Conservation (phyloP, 2,888 invertebrate species). For the Diaprepes abbreviatus region DNA sequence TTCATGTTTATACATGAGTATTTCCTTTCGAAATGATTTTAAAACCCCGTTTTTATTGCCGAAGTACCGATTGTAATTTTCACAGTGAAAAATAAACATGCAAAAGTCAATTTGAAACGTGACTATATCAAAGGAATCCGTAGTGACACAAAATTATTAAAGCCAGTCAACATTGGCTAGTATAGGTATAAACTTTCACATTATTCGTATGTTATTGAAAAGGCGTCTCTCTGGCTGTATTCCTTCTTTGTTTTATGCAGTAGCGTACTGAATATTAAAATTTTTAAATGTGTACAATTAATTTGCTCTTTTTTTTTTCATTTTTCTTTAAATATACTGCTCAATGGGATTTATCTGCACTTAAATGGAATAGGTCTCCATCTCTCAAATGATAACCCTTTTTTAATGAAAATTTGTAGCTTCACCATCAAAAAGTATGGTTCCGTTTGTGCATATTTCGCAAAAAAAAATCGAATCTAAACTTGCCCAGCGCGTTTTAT, state of each 20-base stretch:
- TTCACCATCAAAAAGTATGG: no score
- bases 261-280: conserved; percentile 11
- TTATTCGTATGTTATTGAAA: conserved; percentile 27
- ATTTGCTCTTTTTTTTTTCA: no score
- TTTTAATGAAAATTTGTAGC: no score
- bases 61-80: not conserved
- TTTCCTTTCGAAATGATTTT: conserved; percentile 4
- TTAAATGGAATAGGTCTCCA: no score
- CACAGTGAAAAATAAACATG: conserved; percentile 6
- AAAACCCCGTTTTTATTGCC: not conserved
- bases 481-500: no score
- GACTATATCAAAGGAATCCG: conserved; percentile 25
- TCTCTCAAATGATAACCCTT: no score
- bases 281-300: not conserved
- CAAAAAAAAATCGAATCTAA: no score
- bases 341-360: no score
- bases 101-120: conserved; percentile 24
- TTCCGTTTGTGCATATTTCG: no score
- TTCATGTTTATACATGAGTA: not conserved
- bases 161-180: conserved; percentile 16
- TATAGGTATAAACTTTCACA: conserved; percentile 37
- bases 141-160: conserved; percentile 34
- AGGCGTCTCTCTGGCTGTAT: conserved; percentile 18
- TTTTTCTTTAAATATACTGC: no score
- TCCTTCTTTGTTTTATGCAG: conserved; percentile 31